Evolutionary conservation across 1,140 invertebrate species (phyloP), one percentile per base, ranked within the genome.

Genomic region (Formica selysi): DNA sequence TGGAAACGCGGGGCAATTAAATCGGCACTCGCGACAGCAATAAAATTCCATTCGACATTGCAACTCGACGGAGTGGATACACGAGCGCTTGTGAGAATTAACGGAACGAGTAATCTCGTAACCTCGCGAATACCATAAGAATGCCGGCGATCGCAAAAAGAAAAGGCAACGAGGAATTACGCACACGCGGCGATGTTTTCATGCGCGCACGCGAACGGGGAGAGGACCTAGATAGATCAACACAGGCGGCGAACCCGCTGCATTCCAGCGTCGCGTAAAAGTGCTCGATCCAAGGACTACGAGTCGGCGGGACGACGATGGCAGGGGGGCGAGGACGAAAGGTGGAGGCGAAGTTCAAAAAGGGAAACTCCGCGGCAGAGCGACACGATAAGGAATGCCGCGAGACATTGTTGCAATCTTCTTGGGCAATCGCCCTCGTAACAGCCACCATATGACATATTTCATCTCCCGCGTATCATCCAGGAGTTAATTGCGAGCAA

Each of bases 201-300:
- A 10, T 16, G 67, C 67, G 67, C 44, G 44, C n/a, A 13, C 19
- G 16, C 64, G 65, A 6, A 41, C 57, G 38, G 48, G 54, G 59
- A 57, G 87, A 65, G 78, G 71, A 62, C 87, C 78, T 90, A 90
- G 88, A 90, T 90, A 90, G 88, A 90, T 90, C 84, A 81, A 85
- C 86, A 78, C 32, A 71, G 29, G 19, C 87, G 87, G 81, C 80
- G 65, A 84, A 76, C 89, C 89, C 88, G 88, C 80, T 89, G 88
- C 89, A 90, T 90, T 90, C 89, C 89, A 89, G 85, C 64, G 79
- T 85, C 86, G 48, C 48, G 88, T 89, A 90, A 90, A 90, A 90
- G 89, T 90, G 79, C 76, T 65, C 57, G 41, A 41, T 62, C 64
- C 90, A 91, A 91, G 89, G 89, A 89, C 90, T 89, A 84, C 87